Base-by-base conservation (phyloP, 2,888 invertebrate genomes). In the Pharmacophagus antenor region DNA sequence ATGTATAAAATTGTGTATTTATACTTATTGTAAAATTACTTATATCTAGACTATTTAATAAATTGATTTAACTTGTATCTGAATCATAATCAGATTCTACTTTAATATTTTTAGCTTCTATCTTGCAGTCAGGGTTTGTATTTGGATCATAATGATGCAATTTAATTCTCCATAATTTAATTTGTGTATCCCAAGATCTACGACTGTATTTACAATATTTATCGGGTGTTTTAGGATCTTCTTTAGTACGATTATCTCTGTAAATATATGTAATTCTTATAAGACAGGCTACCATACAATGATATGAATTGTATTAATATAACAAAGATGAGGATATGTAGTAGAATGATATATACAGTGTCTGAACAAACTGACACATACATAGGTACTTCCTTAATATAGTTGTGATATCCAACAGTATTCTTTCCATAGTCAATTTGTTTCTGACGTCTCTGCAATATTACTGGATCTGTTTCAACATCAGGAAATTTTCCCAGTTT, bases 361-460 rank as follows among this genome's bases (percentile, higher is more conserved):
- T 47, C 1, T 31, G 15, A 20, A 27, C 31, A 31, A 31, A 31
- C 31, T 8, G 56, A 57, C 50, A 86, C 92, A 91, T 90, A 96
- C 95, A 92, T 92, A 44, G 96, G 95, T 47, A 97, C 92, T 70
- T 87, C 70, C 68, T 92, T 87, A 10, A 91, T 74, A 70, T 97
- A 98, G 81, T 94, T 93, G 68, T 95, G 94, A 79, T 98, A 98
- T 44, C 96, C 96, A 66, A 94, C 84, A 25, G 98, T 98, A 75
- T 97, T 97, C 85, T 98, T 98, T 12, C 98, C 98, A 88, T 96
- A 98, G 81, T 98, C 97, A 72, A 98, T 95, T 85, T 98, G 97
- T 83, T 98, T 98, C 76, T 98, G 97, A 47, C 98, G 92, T 64
- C 98, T 92, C 44, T 92, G 87, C 61, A 98, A 84, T 22, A 95